phyloP scores from a whole-genome alignment of 2,888 invertebrate species.

The Toxonevra muliebris region DNA sequence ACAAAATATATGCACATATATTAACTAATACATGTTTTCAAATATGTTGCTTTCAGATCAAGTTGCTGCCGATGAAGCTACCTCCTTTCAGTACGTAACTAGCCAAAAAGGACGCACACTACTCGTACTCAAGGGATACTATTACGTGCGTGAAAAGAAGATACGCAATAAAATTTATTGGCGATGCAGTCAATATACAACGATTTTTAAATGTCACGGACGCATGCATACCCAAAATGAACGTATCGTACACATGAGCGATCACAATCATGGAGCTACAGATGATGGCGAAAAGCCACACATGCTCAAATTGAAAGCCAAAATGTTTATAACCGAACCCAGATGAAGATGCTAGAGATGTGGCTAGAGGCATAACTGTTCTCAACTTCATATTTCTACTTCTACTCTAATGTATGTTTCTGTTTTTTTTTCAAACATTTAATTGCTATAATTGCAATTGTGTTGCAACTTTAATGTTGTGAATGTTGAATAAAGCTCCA shows the following conservation, averaged over 20 bases:
- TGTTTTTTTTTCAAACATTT: no score
- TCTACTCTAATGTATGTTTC: no score
- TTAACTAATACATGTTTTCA: no score
- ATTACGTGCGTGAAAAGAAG: conserved; percentile 61
- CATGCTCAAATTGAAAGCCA: conserved; percentile 36
- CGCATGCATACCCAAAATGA: conserved; percentile 58
- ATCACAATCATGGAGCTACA: conserved; percentile 57
- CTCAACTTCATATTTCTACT: no score
- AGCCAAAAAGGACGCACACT: conserved; percentile 63
- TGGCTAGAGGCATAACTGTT: no score
- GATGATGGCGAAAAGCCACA: conserved; percentile 37
- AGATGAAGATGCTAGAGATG: no score
- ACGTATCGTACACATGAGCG: conserved; percentile 52
- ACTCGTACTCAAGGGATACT: conserved; percentile 54
- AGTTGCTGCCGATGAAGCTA: not conserved
- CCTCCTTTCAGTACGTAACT: conserved; percentile 44
- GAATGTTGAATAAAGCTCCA: no score
- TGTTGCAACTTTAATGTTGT: no score
- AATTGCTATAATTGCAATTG: no score
- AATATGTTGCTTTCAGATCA: no score
- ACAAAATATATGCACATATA: no score
- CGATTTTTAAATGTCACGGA: conserved; percentile 57
- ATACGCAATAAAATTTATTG: conserved; percentile 61
- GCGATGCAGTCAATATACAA: conserved; percentile 64
- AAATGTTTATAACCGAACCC: not conserved